phyloP scores from a whole-genome alignment of 2,888 invertebrate species.

The Hypomecis punctinalis region DNA sequence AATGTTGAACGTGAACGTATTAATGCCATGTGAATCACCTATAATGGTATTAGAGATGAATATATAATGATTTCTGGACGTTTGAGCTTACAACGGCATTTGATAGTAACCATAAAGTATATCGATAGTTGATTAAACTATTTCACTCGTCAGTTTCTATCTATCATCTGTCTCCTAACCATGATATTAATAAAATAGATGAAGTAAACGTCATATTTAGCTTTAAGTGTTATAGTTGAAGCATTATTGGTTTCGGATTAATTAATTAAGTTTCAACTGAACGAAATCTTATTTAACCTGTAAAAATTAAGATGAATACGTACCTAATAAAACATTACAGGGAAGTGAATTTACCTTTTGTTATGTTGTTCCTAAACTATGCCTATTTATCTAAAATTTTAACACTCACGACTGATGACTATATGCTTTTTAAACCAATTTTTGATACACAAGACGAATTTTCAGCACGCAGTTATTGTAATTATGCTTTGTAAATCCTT shows the following conservation, averaged over 20 bases:
- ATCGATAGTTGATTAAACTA: not conserved
- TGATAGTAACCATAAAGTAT: not conserved
- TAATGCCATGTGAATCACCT: too few relatives aligned
- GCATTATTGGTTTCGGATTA: too few relatives aligned
- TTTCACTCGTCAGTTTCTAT: too few relatives aligned
- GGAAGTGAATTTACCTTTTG: constrained; percentile 38
- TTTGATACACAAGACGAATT: not conserved
- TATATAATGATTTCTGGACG: too few relatives aligned
- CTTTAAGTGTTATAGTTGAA: too few relatives aligned
- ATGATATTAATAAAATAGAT: too few relatives aligned
- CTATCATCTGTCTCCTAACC: too few relatives aligned
- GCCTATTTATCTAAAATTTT: constrained; percentile 32
- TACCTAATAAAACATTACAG: constrained; percentile 37
- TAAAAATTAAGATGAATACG: not conserved
- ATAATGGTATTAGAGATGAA: too few relatives aligned
- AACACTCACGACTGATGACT: constrained; percentile 60
- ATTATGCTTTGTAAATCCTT: not conserved
- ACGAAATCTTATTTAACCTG: too few relatives aligned
- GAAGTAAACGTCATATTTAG: too few relatives aligned
- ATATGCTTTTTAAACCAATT: constrained; percentile 26
- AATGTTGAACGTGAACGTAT: too few relatives aligned
- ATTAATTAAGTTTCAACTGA: too few relatives aligned
- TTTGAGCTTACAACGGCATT: not conserved
- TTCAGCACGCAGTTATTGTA: not conserved
- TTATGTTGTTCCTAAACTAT: constrained; percentile 39